These are phyloP conservation scores for Catharus minimus DNA, from an alignment of 2,113 vertebrate genomes.

Conservation along the genomic window DNA sequence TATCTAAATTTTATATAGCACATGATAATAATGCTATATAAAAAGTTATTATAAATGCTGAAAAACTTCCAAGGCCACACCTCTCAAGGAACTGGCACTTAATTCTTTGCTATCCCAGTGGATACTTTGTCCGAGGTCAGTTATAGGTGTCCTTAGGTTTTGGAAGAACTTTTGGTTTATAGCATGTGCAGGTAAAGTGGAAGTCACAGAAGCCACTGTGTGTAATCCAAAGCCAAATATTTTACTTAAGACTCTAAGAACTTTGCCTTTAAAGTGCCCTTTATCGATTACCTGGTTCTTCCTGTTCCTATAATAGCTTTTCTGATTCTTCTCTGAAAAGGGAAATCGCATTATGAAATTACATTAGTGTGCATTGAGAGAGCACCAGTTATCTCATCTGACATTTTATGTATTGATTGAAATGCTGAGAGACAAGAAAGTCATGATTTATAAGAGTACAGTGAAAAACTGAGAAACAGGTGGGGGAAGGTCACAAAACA, in stretches of 20 bases:
- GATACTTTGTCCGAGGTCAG: neutral
- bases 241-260: neutral
- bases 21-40: neutral
- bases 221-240: neutral
- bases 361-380: slow-evolving; percentile 20
- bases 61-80: neutral
- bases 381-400: slow-evolving; percentile 13
- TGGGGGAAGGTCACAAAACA: neutral
- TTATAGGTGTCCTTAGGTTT: neutral
- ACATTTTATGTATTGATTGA: slow-evolving; percentile 34
- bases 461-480: neutral
- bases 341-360: slow-evolving; percentile 14
- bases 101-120: neutral
- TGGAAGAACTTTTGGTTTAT: neutral
- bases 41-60: neutral
- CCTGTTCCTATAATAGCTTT: slow-evolving; percentile 17
- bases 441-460: neutral
- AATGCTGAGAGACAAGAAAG: neutral
- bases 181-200: neutral
- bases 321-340: slow-evolving; percentile 5
- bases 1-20: neutral
- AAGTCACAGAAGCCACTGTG: neutral
- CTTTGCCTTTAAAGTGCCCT: slow-evolving; percentile 6
- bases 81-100: neutral
- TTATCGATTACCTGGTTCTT: neutral